Conservation (phyloP, 2,113 vertebrate species). For the Leptosomus discolor region DNA sequence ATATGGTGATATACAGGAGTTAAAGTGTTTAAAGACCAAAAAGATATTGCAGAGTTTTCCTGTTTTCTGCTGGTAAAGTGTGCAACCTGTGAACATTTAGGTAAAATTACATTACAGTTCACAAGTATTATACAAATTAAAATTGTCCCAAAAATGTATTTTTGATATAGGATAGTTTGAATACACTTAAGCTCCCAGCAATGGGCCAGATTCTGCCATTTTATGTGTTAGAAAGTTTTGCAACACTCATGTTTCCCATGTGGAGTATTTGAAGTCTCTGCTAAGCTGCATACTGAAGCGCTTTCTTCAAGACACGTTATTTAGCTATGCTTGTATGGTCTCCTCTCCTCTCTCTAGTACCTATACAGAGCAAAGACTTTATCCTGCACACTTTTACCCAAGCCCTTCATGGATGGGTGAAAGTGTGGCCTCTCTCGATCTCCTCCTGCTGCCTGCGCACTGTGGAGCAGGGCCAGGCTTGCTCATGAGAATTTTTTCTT, state of each 20-base stretch:
- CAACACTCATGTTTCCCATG: background rate
- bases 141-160: background rate
- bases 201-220: background rate
- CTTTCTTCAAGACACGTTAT: background rate
- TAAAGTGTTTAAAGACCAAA: background rate
- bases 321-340: background rate
- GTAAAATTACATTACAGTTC: background rate
- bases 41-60: background rate
- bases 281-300: background rate
- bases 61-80: background rate
- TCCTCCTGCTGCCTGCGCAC: background rate
- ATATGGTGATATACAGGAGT: background rate
- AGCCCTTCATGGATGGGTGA: background rate
- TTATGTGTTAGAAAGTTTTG: background rate
- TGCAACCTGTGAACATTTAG: background rate
- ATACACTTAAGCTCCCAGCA: background rate
- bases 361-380: background rate
- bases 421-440: accelerated
- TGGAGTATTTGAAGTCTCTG: background rate
- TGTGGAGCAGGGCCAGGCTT: background rate
- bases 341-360: background rate
- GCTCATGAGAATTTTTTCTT: background rate
- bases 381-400: background rate
- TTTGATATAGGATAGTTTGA: background rate
- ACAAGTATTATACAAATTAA: background rate